A percentile compares a stretch with the other conserved stretches of the same genome.
These are phyloP conservation scores for Rotaria macrura DNA, from an alignment of 2,888 invertebrate species.

Conservation along the genomic window DNA sequence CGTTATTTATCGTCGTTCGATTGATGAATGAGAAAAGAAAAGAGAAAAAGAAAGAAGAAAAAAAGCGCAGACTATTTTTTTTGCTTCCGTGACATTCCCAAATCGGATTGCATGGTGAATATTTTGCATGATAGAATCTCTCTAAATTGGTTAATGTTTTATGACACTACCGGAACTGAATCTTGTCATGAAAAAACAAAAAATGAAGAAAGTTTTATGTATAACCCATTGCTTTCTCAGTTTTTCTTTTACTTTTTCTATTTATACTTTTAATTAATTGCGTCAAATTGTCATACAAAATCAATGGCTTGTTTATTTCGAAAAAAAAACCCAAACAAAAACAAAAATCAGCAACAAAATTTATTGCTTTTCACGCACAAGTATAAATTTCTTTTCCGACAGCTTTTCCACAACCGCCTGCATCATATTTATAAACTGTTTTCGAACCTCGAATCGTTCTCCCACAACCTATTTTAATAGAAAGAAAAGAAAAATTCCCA, in stretches of 20 bases:
- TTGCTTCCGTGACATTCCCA: neutral
- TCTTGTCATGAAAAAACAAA: neutral
- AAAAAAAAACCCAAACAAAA: neutral
- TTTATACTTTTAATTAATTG: neutral
- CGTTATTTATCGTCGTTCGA: neutral
- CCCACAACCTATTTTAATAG: neutral
- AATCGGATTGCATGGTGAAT: neutral
- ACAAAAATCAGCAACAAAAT: neutral
- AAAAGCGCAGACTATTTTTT: neutral
- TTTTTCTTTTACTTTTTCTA: neutral
- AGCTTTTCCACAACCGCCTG: neutral
- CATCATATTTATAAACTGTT: neutral
- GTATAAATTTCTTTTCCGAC: neutral
- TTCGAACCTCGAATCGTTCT: neutral
- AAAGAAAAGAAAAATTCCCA: neutral
- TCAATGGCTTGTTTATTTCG: neutral
- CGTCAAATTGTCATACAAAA: neutral
- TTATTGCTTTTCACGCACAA: neutral
- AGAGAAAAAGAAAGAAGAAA: neutral
- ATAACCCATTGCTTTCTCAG: neutral
- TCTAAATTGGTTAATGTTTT: neutral
- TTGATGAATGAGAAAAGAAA: neutral
- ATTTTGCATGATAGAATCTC: neutral
- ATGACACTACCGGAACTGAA: neutral
- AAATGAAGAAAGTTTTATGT: neutral